These are phyloP conservation scores for Hepsetus odoe DNA, from an alignment of 2,113 vertebrate species.

Conservation along the genomic window DNA sequence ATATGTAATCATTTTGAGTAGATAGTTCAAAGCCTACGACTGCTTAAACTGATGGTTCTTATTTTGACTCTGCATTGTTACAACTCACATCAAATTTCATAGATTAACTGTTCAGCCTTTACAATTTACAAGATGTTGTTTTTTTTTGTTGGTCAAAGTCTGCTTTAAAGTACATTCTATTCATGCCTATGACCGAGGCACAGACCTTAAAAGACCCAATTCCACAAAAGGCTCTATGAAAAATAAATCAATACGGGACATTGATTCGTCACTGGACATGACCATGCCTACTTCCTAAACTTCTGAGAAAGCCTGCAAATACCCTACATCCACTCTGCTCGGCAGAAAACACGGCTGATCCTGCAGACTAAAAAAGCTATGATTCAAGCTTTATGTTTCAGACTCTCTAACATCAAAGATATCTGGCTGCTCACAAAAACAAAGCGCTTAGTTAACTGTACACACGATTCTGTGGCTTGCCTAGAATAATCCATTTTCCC, in stretches of 20 bases:
- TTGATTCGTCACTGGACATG: not conserved
- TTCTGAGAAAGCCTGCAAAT: not conserved
- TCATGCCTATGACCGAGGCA: no score
- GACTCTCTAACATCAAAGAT: not conserved
- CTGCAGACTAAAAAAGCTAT: not conserved
- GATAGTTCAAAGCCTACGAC: no score
- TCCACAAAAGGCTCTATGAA: not conserved
- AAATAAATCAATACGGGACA: not conserved
- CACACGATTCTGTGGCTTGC: not conserved
- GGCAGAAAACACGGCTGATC: not conserved
- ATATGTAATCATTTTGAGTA: no score
- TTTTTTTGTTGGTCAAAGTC: no score
- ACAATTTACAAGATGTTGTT: no score
- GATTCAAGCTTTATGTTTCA: not conserved
- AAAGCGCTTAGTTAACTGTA: not conserved
- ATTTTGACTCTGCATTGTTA: no score
- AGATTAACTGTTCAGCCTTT: no score
- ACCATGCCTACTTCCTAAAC: not conserved
- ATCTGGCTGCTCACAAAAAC: not conserved
- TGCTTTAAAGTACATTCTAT: no score
- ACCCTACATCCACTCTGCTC: not conserved
- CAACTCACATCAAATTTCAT: no score
- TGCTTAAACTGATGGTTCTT: no score
- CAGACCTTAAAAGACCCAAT: not conserved
- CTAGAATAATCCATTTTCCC: not conserved